Evolutionary conservation across 1,140 invertebrate genomes (phyloP), one percentile per base, ranked within the genome.

Genomic region (Atta cephalotes): DNA sequence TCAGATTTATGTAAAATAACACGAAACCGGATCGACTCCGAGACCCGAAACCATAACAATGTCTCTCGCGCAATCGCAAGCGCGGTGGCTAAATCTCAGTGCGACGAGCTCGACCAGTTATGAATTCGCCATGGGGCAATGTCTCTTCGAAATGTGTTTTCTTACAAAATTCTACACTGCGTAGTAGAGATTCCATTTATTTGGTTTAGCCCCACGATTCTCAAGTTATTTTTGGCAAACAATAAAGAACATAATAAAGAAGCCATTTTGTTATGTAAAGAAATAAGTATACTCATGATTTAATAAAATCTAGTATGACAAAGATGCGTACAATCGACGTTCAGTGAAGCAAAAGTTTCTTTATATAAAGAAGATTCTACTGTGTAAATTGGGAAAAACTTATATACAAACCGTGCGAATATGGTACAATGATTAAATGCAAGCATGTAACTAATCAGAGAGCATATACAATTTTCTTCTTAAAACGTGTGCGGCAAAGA

Each of bases 1-100:
- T 49, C 28, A 84, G 88, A 90, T 89, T 89, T 90, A 90, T 90
- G 89, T 88, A 90, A 89, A 84, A 89, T 87, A 87, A 90, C 71
- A 80, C 62, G 71, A 49, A 74, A 68, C 60, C 79, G 79, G 35
- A 78, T 71, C 71, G 85, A 53, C 39, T 68, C 28, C 9, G 53
- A 58, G 51, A 81, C 53, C 39, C 39, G 85, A 89, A 87, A 87
- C 85, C 89, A 87, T 90, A 89, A 89, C 89, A 89, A 87, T 89
- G 89, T 89, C 85, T 90, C 78, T 84, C 72, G 68, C 60, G 53
- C 71, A 62, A 80, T 39, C 62, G 51, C 39, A 28, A 25, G n/a
- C 49, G 31, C 82, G 49, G 39, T 76, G 58, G 84, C 60, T 87
- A 81, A 90, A 90, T 90, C 72, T 76, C 78, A 5, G 45, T 49